Evolutionary conservation across 2,113 vertebrate species (phyloP), one percentile per base, ranked within the genome.

Genomic region (Urocitellus parryii): DNA sequence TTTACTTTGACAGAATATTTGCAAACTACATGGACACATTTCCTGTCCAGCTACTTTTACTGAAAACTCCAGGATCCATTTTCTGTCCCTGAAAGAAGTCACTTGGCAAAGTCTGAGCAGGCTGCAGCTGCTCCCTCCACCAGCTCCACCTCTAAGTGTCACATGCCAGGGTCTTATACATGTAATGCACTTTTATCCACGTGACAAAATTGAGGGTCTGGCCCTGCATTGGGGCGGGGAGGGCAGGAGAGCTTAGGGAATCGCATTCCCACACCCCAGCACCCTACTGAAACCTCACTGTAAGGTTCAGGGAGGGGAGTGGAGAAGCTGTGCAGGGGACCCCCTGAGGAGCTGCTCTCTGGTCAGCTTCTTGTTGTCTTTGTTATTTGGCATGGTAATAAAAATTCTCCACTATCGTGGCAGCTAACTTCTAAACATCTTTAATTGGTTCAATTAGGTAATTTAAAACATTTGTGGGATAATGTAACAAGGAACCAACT

Each of bases 61-160:
- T 70, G 79, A 91, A 81, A 93, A 82, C 45, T 91, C 81, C 39
- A 76, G 37, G 78, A 65, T 96, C 63, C 80, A 0, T 76, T 45
- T 88, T 81, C 51, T 68, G 17, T 27, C 14, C 13, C 58, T 63
- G 42, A 93, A 91, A 1, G 2, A 24, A 96, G 58, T 67, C 42
- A 4, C 61, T 94, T 29, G 10, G 34, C 37, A 24, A 1, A 1
- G 74, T 4, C 3, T 72, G 77, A 98, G 83, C 45, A 2, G 17
- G 96, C 98, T 94, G 97, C 98, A 97, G 82, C 93, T 91, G 87
- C 97, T 98, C n/a, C 56, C 51, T 90, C 39, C 1, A 29, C 86
- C 79, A 91, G 61, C 97, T 96, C 68, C 42, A 5, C 93, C 91
- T 98, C 84, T 48, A 9, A 3, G 34, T 45, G 72, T 95, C 34